A percentile compares a stretch with the other conserved stretches of the same genome.
Evolutionary conservation across 2,113 vertebrate species (phyloP).

Genomic region (Lampris megalopsis): DNA sequence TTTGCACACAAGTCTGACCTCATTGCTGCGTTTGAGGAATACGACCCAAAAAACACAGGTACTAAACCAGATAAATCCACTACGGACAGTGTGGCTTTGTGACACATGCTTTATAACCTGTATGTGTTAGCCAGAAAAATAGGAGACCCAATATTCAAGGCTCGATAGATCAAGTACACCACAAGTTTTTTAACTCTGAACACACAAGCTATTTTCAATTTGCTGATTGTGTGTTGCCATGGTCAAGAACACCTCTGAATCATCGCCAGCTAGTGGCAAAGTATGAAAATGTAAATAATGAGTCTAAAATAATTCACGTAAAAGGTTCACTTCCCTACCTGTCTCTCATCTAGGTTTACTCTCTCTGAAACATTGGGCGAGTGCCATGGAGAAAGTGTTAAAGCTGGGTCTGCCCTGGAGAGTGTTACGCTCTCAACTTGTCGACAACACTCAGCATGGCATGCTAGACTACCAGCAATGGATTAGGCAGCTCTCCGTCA

Average conservation of each 20-base stretch:
- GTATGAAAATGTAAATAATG: neutral
- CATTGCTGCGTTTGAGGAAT: constrained; percentile 76
- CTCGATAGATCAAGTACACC: too few species aligned
- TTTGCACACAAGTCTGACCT: constrained; percentile 83
- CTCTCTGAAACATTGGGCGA: constrained; percentile 87
- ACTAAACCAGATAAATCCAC: constrained; percentile 11
- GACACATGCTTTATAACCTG: neutral
- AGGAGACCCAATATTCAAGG: too few species aligned
- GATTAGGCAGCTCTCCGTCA: constrained; percentile 77
- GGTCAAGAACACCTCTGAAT: neutral
- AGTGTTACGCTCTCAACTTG: constrained; percentile 87
- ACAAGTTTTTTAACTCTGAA: too few species aligned
- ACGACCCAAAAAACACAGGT: constrained; percentile 80
- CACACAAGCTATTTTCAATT: too few species aligned
- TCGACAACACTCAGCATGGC: constrained; percentile 59
- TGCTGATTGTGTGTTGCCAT: too few species aligned
- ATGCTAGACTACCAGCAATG: constrained; percentile 78
- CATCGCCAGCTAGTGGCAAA: neutral
- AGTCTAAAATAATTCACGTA: neutral
- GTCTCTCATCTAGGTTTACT: constrained; percentile 63
- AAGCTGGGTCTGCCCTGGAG: constrained; percentile 90
- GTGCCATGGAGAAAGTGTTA: constrained; percentile 84
- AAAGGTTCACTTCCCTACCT: neutral
- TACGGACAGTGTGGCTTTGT: constrained; percentile 3
- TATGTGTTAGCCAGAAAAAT: neutral